Percentiles rank a stretch among this genome's conserved stretches.
These are phyloP conservation scores for Caenorhabditis virilis DNA, from an alignment of 2,888 invertebrate genomes.

Conservation along the genomic window DNA sequence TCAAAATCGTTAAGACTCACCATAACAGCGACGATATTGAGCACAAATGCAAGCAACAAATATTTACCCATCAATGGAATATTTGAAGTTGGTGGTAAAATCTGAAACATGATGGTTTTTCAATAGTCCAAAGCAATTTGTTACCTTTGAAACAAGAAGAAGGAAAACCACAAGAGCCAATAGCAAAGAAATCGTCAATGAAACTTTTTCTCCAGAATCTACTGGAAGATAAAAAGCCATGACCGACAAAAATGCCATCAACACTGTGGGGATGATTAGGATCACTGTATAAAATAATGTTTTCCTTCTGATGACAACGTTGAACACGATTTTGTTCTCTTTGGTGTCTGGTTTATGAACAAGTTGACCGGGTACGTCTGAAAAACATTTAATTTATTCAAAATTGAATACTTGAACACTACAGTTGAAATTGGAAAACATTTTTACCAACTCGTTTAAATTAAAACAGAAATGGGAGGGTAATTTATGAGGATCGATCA, in stretches of 20 bases:
- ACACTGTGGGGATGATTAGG: conserved; percentile 94
- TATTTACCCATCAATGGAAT: conserved; percentile 98
- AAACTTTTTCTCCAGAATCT: conserved; percentile 85
- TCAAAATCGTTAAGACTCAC: conserved; percentile 73
- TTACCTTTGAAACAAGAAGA: conserved; percentile 86
- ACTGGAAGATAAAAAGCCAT: conserved; percentile 94
- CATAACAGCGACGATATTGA: conserved; percentile 98
- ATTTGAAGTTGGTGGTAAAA: conserved; percentile 95
- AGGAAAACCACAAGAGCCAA: conserved; percentile 99
- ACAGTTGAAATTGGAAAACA: too few species aligned
- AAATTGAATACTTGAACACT: too few species aligned
- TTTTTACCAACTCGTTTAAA: too few species aligned
- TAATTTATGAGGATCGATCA: conserved; percentile 2
- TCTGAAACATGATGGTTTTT: conserved; percentile 70
- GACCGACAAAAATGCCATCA: conserved; percentile 92
- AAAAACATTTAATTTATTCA: conserved; percentile 6
- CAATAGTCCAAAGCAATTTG: background rate
- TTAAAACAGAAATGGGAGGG: too few species aligned
- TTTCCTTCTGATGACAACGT: conserved; percentile 73
- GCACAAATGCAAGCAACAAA: conserved; percentile 93
- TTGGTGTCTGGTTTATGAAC: conserved; percentile 48
- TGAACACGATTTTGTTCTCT: conserved; percentile 64
- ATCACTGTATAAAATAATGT: conserved; percentile 99
- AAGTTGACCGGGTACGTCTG: conserved; percentile 69
- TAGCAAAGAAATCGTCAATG: conserved; percentile 83